A percentile compares a stretch with the other conserved stretches of the same genome.
Evolutionary conservation across 2,797 vertebrate species (phyloP).

Genomic region (Poecilia gillii): DNA sequence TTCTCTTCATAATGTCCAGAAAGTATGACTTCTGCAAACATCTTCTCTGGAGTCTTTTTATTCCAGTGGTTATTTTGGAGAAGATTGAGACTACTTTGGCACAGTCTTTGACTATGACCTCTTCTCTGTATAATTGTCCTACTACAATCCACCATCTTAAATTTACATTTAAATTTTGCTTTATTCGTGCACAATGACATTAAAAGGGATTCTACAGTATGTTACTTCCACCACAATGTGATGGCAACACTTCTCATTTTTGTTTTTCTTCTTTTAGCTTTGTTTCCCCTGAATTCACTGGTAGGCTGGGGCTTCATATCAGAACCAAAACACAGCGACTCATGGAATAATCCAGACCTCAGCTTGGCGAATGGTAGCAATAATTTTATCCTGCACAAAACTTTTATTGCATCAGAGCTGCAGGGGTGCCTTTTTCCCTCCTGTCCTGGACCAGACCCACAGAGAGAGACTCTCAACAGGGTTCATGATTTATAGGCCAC

Average conservation of each 20-base stretch:
- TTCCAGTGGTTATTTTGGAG: not conserved
- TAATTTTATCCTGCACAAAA: conserved; percentile 43
- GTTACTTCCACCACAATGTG: not conserved
- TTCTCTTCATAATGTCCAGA: not conserved
- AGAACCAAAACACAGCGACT: conserved; percentile 37
- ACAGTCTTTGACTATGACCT: not conserved
- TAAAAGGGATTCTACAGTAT: not conserved
- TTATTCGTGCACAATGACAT: not conserved
- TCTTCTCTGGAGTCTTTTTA: not conserved
- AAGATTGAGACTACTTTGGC: not conserved
- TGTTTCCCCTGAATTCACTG: conserved; percentile 20
- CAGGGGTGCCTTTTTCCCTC: conserved; percentile 17
- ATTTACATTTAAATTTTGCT: not conserved
- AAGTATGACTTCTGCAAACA: not conserved
- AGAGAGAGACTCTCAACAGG: conserved; percentile 71
- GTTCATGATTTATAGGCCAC: conserved; percentile 77
- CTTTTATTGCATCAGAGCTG: conserved; percentile 27
- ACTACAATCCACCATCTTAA: not conserved
- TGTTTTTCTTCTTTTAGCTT: conserved; percentile 3
- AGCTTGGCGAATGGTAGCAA: conserved; percentile 50
- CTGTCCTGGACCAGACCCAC: conserved; percentile 58
- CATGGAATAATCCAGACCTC: conserved; percentile 46
- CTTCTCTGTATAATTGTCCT: not conserved
- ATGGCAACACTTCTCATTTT: not conserved
- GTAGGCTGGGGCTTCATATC: conserved; percentile 14